A percentile compares a stretch with the other conserved stretches of the same genome.
phyloP scores from a whole-genome alignment of 35 echinoderm and acorn worm species.

The Holothuria glaberrima region DNA sequence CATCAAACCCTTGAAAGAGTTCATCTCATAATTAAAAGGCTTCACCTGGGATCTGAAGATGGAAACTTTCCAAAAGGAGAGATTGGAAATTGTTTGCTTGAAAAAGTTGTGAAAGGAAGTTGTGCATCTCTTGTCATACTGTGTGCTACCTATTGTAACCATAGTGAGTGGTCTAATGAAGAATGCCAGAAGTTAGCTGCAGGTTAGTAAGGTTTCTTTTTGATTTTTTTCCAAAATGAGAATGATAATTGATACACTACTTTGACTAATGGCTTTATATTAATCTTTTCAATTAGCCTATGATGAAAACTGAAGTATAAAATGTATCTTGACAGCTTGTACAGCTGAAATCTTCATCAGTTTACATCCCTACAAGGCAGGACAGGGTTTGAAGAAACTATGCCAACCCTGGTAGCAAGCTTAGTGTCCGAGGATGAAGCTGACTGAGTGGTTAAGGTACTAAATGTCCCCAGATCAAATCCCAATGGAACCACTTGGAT shows the following conservation, averaged over 20 bases:
- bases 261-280: not conserved
- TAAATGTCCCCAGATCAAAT: too few relatives aligned
- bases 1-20: not conserved
- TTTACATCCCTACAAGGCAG: too few relatives aligned
- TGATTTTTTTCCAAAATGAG: not conserved
- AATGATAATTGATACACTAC: not conserved
- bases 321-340: too few relatives aligned
- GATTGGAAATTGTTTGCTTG: not conserved
- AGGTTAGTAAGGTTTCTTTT: constrained; percentile 33
- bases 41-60: too few relatives aligned
- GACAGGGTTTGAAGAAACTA: too few relatives aligned
- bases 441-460: too few relatives aligned
- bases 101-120: constrained; percentile 2
- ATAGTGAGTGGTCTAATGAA: constrained; percentile 61
- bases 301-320: too few relatives aligned
- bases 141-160: constrained; percentile 34
- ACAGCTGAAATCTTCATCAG: too few relatives aligned
- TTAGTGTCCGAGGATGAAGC: too few relatives aligned
- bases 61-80: not conserved
- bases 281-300: too few relatives aligned
- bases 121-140: constrained; percentile 33
- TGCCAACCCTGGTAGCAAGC: too few relatives aligned
- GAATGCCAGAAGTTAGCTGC: constrained; percentile 17
- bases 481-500: too few relatives aligned
- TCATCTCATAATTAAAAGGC: not conserved